These are phyloP conservation scores for Dipodomys stephensi DNA, from an alignment of 2,113 vertebrate genomes.

Conservation along the genomic window DNA sequence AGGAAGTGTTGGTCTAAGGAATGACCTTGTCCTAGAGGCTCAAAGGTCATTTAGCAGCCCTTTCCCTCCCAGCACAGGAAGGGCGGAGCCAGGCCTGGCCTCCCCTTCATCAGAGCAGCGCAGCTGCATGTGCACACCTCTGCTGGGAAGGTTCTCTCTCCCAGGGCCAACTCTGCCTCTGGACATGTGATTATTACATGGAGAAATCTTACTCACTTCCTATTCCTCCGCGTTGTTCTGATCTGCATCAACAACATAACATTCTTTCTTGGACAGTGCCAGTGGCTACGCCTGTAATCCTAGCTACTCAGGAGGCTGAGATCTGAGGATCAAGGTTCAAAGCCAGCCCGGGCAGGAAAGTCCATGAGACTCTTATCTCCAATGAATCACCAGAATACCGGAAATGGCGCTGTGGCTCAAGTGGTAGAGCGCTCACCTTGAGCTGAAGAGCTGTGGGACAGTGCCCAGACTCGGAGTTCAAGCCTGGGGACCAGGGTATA, in stretches of 20 bases:
- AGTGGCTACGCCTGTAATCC: no score
- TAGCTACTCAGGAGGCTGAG: no score
- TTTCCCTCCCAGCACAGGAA: neutral
- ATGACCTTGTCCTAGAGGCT: neutral
- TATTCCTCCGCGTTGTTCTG: neutral
- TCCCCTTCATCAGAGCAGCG: neutral
- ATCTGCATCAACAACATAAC: neutral
- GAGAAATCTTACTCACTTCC: conserved; percentile 6
- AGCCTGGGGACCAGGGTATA: no score
- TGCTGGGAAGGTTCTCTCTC: neutral
- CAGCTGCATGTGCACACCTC: neutral
- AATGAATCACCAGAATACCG: no score
- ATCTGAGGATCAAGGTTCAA: no score
- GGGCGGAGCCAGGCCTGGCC: neutral
- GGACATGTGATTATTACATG: neutral
- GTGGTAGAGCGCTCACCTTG: no score
- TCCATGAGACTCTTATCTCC: no score
- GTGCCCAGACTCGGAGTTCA: no score
- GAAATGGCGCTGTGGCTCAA: no score
- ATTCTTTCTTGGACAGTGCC: neutral
- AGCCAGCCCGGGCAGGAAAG: no score
- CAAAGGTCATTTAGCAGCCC: neutral
- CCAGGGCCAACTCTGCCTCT: neutral
- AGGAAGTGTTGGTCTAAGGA: conserved; percentile 34
- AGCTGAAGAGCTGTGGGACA: no score